Evolutionary conservation across 2,888 invertebrate genomes (phyloP), one percentile per base, ranked within the genome.

Genomic region (Lordiphosa fenestrarum): DNA sequence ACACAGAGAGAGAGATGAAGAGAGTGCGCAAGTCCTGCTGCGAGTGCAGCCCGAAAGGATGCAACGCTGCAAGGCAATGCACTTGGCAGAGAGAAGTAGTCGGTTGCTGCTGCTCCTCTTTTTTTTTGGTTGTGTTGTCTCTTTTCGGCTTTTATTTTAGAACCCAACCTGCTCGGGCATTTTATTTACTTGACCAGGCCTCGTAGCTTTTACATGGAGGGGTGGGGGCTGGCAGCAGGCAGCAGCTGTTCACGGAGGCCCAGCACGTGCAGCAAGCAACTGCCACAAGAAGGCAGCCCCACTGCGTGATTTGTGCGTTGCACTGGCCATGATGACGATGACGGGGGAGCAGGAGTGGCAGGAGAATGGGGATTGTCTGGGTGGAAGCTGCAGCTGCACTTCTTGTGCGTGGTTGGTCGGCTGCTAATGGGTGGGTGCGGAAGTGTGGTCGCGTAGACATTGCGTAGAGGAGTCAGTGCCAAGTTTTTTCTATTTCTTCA

Each of bases 101-200:
- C 61, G 61, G 80, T 84, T 85, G 78, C 74, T 82, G 82, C 84
- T 85, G 25, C 30, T 30, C 9, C 30, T 30, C 30, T 4, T 30
- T 76, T 82, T 71, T 72, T 63, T 69, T 75, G 66, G 71, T 86
- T 81, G 78, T 86, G 80, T 83, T 85, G 86, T 86, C 86, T 85
- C 87, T 85, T 85, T 87, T 86, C 76, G 75, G 66, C 86, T 71
- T 77, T 76, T 75, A 30, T 82, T 76, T 86, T 85, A 85, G 85
- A 85, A 82, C 41, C 47, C 7, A 23, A 10, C 36, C 15, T 63
- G 38, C 50, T 46, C 40, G 49, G 13, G 47, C 41, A 41, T 55
- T 72, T 78, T 78, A 78, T 78, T 78, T 78, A 78, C 82, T 77
- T 77, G 68, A 49, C 72, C 70, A 70, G 74, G 46, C 47, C 71